These are phyloP conservation scores for Diaperis boleti DNA, from an alignment of 2,888 invertebrate genomes.

Conservation along the genomic window DNA sequence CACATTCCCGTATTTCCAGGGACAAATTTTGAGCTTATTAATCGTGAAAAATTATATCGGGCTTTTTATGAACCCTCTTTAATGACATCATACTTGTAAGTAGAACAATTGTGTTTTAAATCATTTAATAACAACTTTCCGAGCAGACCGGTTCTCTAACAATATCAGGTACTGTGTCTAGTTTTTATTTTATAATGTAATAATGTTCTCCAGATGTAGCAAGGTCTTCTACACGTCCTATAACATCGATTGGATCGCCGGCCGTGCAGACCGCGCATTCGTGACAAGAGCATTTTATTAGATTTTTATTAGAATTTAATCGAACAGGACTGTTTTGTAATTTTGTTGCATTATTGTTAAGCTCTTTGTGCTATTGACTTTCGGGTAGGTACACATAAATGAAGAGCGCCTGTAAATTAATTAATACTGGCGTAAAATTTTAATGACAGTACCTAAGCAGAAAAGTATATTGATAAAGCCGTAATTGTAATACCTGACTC, in stretches of 20 bases:
- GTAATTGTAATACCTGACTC: too few species aligned
- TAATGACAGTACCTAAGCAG: too few species aligned
- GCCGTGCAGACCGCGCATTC: slow-evolving; percentile 27
- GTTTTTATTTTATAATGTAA: slow-evolving; percentile 55
- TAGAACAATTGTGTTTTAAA: slow-evolving; percentile 62
- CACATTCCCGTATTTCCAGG: slow-evolving; percentile 44
- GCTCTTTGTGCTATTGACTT: slow-evolving; percentile 11
- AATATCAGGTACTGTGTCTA: slow-evolving; percentile 52
- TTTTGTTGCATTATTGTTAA: slow-evolving; percentile 44
- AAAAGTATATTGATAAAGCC: too few species aligned
- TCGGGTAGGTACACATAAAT: too few species aligned
- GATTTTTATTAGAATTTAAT: slow-evolving; percentile 48
- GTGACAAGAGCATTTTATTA: slow-evolving; percentile 42
- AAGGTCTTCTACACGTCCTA: slow-evolving; percentile 43
- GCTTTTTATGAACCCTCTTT: slow-evolving; percentile 47
- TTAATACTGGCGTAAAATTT: too few species aligned
- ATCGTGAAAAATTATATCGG: slow-evolving; percentile 43
- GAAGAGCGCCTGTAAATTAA: too few species aligned
- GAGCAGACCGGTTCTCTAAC: slow-evolving; percentile 60
- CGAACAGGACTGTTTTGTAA: slow-evolving; percentile 44
- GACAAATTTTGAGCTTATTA: slow-evolving; percentile 43
- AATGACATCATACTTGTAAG: slow-evolving; percentile 62
- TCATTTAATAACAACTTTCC: slow-evolving; percentile 63
- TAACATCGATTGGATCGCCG: slow-evolving; percentile 13
- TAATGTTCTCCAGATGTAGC: slow-evolving; percentile 47